Evolutionary conservation across 1,140 invertebrate species (phyloP).

Genomic region (Drosophila azteca): DNA sequence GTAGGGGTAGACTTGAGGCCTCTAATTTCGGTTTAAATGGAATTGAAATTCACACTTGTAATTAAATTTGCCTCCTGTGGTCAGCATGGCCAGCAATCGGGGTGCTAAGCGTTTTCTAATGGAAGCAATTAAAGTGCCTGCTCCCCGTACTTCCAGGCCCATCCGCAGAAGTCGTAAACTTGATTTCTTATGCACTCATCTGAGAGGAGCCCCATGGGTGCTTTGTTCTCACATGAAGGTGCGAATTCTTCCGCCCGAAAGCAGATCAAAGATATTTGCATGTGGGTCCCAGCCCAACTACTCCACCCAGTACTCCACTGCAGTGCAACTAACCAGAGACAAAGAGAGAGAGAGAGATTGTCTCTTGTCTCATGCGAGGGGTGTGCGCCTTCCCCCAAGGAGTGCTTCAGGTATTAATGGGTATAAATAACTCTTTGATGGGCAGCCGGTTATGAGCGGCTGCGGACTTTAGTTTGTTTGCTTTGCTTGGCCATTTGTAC

Average conservation of each 20-base stretch:
- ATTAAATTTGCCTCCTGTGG: conserved; percentile 15
- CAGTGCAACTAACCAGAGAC: too few relatives aligned
- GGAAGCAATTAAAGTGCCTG: conserved; percentile 62
- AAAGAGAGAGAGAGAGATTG: too few relatives aligned
- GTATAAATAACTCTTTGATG: conserved; percentile 58
- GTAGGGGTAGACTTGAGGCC: background rate
- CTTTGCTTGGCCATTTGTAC: conserved; percentile 73
- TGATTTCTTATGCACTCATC: conserved; percentile 47
- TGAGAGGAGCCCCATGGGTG: conserved; percentile 27
- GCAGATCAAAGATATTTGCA: conserved; percentile 79
- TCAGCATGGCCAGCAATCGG: conserved; percentile 35
- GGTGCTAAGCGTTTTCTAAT: conserved; percentile 74
- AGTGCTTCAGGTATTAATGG: conserved; percentile 47
- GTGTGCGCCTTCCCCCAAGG: conserved; percentile 23
- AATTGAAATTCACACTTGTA: conserved; percentile 41
- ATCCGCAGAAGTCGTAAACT: conserved; percentile 50
- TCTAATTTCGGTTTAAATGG: conserved; percentile 24
- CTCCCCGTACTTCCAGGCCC: conserved; percentile 6
- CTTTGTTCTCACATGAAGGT: conserved; percentile 64
- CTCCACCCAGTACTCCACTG: background rate
- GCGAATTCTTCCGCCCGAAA: conserved; percentile 69
- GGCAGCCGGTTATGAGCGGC: conserved; percentile 51
- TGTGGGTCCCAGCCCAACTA: conserved; percentile 28
- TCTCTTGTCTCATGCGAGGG: background rate
- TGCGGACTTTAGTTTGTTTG: conserved; percentile 64